Conservation (phyloP, 1,140 invertebrate species). For the Gonatopus flavifemur region DNA sequence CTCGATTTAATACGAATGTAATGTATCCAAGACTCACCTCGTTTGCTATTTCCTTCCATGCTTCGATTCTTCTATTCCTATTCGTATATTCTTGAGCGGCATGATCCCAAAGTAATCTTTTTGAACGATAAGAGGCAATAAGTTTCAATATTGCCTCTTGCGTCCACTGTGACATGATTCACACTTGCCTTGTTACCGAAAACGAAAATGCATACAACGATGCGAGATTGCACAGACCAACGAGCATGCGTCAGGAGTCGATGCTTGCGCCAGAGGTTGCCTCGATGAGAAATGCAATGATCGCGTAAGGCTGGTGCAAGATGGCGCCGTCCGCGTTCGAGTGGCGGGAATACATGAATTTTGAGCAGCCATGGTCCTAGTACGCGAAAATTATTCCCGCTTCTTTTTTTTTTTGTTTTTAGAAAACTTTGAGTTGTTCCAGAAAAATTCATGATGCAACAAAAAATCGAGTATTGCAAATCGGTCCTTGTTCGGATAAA, state of each 20-base stretch:
- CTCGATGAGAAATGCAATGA: conserved; percentile 6
- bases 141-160: conserved; percentile 19
- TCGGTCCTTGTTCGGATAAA: too few relatives aligned
- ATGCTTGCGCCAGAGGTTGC: conserved; percentile 20
- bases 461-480: too few relatives aligned
- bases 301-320: conserved; percentile 16
- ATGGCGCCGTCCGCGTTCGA: conserved; percentile 12
- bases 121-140: conserved; percentile 11
- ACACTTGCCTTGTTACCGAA: not conserved
- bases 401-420: too few relatives aligned
- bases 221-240: too few relatives aligned
- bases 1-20: too few relatives aligned
- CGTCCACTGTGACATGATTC: conserved; percentile 17
- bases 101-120: conserved; percentile 14
- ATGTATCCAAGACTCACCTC: too few relatives aligned
- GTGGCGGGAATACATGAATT: too few relatives aligned
- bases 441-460: too few relatives aligned
- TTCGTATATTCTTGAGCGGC: conserved; percentile 9
- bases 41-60: conserved; percentile 20
- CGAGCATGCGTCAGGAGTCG: not conserved
- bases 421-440: too few relatives aligned
- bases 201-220: too few relatives aligned
- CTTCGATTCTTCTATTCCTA: conserved; percentile 13
- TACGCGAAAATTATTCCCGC: too few relatives aligned
- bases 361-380: too few relatives aligned